Evolutionary conservation across 1,140 invertebrate species (phyloP).

Genomic region (Parapsyche elsis): DNA sequence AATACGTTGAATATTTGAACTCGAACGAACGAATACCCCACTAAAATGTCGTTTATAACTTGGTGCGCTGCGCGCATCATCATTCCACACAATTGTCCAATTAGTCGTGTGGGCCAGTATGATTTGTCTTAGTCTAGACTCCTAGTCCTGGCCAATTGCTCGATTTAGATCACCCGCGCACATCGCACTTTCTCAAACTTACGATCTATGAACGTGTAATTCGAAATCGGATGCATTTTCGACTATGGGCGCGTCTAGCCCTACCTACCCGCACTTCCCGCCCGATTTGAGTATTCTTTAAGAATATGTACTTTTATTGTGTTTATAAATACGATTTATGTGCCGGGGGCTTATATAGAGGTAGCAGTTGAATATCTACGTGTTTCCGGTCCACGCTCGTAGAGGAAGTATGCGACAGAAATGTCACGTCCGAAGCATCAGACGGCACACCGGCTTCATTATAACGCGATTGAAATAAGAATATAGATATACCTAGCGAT

Average conservation of each 20-base stretch:
- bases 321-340: too few relatives aligned
- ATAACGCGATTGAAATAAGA: slow-evolving; percentile 28
- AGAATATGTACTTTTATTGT: too few relatives aligned
- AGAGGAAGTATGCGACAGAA: slow-evolving; percentile 33
- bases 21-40: neutral
- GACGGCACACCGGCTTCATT: slow-evolving; percentile 27
- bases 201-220: too few relatives aligned
- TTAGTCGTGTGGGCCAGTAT: neutral
- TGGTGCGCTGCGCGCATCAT: neutral
- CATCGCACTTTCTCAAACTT: too few relatives aligned
- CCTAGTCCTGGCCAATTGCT: neutral
- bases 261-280: too few relatives aligned
- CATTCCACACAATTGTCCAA: neutral
- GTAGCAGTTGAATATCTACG: neutral
- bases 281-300: too few relatives aligned
- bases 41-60: neutral
- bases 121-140: neutral
- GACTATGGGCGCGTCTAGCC: too few relatives aligned
- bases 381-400: slow-evolving; percentile 26
- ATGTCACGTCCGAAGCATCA: slow-evolving; percentile 33
- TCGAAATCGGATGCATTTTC: too few relatives aligned
- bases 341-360: too few relatives aligned
- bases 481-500: too few relatives aligned
- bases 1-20: neutral
- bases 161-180: neutral